phyloP scores from a whole-genome alignment of 2,113 vertebrate genomes.

The Lasiurus cinereus region DNA sequence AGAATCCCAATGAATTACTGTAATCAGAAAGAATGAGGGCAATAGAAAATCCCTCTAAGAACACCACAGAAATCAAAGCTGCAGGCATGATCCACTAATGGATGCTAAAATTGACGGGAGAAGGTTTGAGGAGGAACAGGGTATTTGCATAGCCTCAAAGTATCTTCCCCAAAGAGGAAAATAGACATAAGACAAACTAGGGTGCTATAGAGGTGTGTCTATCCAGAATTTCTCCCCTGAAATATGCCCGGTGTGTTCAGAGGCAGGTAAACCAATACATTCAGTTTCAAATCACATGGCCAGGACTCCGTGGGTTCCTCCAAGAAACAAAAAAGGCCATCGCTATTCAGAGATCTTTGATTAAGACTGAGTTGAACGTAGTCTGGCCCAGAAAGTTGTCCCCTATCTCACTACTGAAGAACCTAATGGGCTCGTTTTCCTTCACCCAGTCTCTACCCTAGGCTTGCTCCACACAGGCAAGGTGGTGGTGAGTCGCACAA shows the following conservation, averaged over 20 bases:
- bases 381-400: not conserved
- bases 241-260: conserved; percentile 45
- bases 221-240: conserved; percentile 38
- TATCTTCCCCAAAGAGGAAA: conserved; percentile 13
- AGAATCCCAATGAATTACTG: not conserved
- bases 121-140: not conserved
- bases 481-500: conserved; percentile 41
- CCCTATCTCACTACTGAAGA: conserved; percentile 14
- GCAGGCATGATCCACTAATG: not conserved
- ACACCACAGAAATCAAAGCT: not conserved
- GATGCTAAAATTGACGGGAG: not conserved
- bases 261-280: conserved; percentile 57
- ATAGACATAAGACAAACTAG: conserved; percentile 13
- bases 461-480: not conserved
- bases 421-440: not conserved
- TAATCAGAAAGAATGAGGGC: not conserved
- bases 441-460: not conserved
- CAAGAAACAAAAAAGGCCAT: not conserved
- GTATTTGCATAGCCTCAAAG: conserved; percentile 52
- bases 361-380: not conserved
- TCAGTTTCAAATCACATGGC: conserved; percentile 8
- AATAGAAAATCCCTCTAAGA: not conserved
- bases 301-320: not conserved
- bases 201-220: not conserved
- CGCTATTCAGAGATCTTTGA: not conserved